A percentile compares a stretch with the other conserved stretches of the same genome.
These are phyloP conservation scores for Cyclina sinensis DNA, from an alignment of 1,140 invertebrate genomes.

Conservation along the genomic window DNA sequence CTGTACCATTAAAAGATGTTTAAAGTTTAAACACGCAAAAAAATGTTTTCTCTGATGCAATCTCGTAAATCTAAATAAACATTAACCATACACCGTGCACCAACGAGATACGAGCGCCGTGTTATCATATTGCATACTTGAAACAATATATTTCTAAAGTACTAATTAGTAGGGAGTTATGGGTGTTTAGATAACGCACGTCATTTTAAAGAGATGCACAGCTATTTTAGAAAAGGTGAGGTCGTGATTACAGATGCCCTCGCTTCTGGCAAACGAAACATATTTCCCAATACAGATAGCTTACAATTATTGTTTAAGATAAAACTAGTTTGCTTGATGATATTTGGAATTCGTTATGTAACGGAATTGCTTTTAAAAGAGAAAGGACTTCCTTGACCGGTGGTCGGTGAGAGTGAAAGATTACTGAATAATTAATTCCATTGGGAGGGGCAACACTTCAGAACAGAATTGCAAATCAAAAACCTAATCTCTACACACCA, in stretches of 20 bases:
- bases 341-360: too few relatives aligned
- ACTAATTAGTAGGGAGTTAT: slow-evolving; percentile 61
- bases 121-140: slow-evolving; percentile 42
- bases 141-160: slow-evolving; percentile 50
- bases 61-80: slow-evolving; percentile 23
- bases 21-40: background rate
- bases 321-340: background rate
- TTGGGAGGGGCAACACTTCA: slow-evolving; percentile 21
- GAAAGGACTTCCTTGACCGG: background rate
- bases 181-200: slow-evolving; percentile 55
- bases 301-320: slow-evolving; percentile 32
- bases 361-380: too few relatives aligned
- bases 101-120: background rate
- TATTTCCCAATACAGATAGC: slow-evolving; percentile 26
- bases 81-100: slow-evolving; percentile 48
- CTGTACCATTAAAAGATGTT: too few relatives aligned
- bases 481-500: slow-evolving; percentile 28
- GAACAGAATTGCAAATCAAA: background rate
- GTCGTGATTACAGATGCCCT: slow-evolving; percentile 50
- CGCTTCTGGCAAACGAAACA: slow-evolving; percentile 39
- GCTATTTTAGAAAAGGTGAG: slow-evolving; percentile 48
- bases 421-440: background rate
- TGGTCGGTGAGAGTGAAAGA: background rate
- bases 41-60: slow-evolving; percentile 25
- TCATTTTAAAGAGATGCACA: slow-evolving; percentile 64